phyloP scores from a whole-genome alignment of 2,888 invertebrate species.

The Nemotelus pantherinus region DNA sequence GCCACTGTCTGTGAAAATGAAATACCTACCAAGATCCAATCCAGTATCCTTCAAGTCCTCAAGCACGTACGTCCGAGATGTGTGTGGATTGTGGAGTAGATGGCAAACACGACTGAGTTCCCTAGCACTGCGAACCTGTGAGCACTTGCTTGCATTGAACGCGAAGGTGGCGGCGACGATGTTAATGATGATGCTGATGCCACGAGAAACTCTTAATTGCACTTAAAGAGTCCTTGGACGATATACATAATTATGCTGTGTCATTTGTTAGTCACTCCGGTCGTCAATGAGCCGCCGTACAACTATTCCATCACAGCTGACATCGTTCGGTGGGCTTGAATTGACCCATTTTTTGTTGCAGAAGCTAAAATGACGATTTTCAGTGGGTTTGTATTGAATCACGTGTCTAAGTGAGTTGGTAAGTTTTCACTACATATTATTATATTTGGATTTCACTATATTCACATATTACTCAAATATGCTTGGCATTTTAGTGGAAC shows the following conservation, averaged over 20 bases:
- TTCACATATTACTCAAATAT: too few relatives aligned
- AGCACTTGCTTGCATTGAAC: constrained; percentile 37
- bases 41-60: constrained; percentile 35
- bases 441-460: too few relatives aligned
- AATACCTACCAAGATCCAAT: constrained; percentile 33
- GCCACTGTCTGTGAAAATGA: not conserved
- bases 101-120: constrained; percentile 23
- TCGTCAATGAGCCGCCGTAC: not conserved
- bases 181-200: constrained; percentile 21
- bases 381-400: not conserved
- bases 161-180: not conserved
- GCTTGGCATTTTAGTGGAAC: too few relatives aligned
- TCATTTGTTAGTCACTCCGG: constrained; percentile 46
- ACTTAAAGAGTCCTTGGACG: constrained; percentile 47
- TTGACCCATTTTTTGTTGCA: constrained; percentile 48
- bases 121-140: not conserved
- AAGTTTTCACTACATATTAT: too few relatives aligned
- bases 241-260: constrained; percentile 51
- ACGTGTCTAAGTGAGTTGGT: not conserved
- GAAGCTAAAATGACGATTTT: not conserved
- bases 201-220: constrained; percentile 42
- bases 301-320: constrained; percentile 33
- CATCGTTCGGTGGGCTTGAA: constrained; percentile 33
- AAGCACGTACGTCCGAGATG: constrained; percentile 40
- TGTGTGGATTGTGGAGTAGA: constrained; percentile 36